Base-by-base conservation (phyloP, 2,797 vertebrate genomes). In the Sebastes trivittatus region DNA sequence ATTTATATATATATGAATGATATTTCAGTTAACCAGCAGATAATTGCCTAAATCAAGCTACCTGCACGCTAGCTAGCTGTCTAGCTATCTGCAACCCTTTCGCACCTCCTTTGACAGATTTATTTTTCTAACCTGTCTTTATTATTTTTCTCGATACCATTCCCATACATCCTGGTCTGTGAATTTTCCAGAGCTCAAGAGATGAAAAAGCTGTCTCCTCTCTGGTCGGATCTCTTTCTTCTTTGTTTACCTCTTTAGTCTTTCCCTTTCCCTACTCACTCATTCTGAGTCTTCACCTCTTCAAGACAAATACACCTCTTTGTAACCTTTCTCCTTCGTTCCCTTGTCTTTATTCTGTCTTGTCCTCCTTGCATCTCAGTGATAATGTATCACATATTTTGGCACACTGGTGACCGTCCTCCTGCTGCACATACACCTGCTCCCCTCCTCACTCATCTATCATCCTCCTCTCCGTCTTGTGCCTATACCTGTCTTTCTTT, bases 271-370 rank as follows among this genome's bases (percentile, higher is more conserved):
- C 20, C 11, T 14, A 27, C 18, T 22, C 42, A 34, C 59, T 75
- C 38, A 14, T 29, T 56, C 27, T 4, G 3, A 76, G 22, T 58
- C 10, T 73, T 84, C 32, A 74, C 16, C 32, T 36, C 56, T 70
- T 80, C 52, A 42, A 81, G 49, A 70, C 64, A 70, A 38, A 82
- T 29, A 82, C 78, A 72, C 54, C 46, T 78, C 60, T 66, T 74
- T 81, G 46, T 55, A 74, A 85, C 68, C 42, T 71, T 77, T 72
- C 14, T 4, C 63, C 52, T 72, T 58, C 29, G 7, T 30, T 30
- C 16, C 52, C 22, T 52, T 27, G 49, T 81, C 68, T 75, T 69
- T 52, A 94, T 96, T 95, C 94, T 94, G 92, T 86, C 90, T 64
- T 32, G 36, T 42, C 11, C 6, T 80, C 61, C 66, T 80, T 58